Evolutionary conservation across 2,888 invertebrate genomes (phyloP).

Genomic region (Willowsia nigromaculata): DNA sequence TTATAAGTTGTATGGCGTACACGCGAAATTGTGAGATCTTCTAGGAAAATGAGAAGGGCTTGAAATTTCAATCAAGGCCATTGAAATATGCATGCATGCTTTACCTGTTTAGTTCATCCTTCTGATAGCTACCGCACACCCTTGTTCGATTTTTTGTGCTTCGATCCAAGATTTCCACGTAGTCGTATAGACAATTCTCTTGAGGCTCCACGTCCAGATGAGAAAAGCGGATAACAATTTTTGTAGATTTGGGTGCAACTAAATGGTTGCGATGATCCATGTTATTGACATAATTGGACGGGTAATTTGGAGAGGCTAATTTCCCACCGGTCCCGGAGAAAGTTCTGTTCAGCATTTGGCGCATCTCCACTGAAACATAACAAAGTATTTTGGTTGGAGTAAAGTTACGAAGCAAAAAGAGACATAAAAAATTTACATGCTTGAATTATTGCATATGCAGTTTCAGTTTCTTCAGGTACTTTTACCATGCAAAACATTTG

Average conservation of each 20-base stretch:
- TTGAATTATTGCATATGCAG: too few relatives aligned
- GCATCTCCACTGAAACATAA: slow-evolving; percentile 80
- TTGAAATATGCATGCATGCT: slow-evolving; percentile 17
- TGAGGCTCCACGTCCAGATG: slow-evolving; percentile 88
- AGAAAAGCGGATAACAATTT: slow-evolving; percentile 86
- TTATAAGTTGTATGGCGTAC: too few relatives aligned
- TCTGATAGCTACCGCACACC: slow-evolving; percentile 74
- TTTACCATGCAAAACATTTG: too few relatives aligned
- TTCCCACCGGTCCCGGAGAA: slow-evolving; percentile 85
- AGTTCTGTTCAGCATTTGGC: slow-evolving; percentile 83
- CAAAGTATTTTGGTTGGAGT: background rate
- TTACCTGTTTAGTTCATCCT: slow-evolving; percentile 75
- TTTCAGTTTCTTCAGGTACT: too few relatives aligned
- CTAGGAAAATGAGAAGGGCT: background rate
- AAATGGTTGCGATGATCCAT: slow-evolving; percentile 87
- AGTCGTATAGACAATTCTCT: slow-evolving; percentile 90
- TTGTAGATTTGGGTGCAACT: slow-evolving; percentile 84
- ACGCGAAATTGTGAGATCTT: too few relatives aligned
- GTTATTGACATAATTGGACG: slow-evolving; percentile 87
- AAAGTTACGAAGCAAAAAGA: background rate
- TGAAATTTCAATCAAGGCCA: background rate
- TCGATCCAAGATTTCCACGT: slow-evolving; percentile 84
- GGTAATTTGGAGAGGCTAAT: slow-evolving; percentile 86
- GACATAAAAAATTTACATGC: background rate
- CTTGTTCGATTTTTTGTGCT: slow-evolving; percentile 72